Evolutionary conservation across 2,113 vertebrate species (phyloP).

Genomic region (Balaeniceps rex): DNA sequence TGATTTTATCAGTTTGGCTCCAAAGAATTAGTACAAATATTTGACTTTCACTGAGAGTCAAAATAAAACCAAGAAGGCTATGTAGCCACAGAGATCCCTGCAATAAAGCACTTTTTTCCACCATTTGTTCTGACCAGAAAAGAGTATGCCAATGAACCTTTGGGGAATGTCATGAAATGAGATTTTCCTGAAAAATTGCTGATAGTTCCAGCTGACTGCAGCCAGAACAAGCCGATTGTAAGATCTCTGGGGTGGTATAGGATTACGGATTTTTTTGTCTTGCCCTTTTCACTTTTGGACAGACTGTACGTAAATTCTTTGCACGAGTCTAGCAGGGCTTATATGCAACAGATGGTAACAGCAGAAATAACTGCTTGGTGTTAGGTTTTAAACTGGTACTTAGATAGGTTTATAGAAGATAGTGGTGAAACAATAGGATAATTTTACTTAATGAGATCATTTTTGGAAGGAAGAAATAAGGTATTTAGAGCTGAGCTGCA

Average conservation of each 20-base stretch:
- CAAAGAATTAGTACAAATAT: not conserved
- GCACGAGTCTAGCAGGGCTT: not conserved
- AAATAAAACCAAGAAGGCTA: not conserved
- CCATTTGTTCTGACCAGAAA: not conserved
- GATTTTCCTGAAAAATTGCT: constrained; percentile 21
- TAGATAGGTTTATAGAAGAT: not conserved
- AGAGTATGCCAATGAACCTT: not conserved
- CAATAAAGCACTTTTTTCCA: not conserved
- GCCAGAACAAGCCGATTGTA: not conserved
- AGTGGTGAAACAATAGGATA: constrained; percentile 34
- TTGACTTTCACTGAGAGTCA: not conserved
- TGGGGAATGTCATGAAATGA: not conserved
- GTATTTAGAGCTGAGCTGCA: not conserved
- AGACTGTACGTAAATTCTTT: constrained; percentile 31
- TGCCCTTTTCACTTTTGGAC: constrained; percentile 46
- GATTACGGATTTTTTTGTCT: not conserved
- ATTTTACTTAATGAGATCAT: constrained; percentile 12
- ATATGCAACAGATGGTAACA: constrained; percentile 42
- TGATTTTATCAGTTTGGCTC: not conserved
- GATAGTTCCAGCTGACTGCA: constrained; percentile 9
- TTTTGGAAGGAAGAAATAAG: not conserved
- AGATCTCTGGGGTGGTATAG: not conserved
- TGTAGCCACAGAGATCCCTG: not conserved
- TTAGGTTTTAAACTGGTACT: constrained; percentile 35
- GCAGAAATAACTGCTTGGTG: constrained; percentile 35